Percentiles rank a stretch among this genome's conserved stretches.
These are phyloP conservation scores for Apamea crenata DNA, from an alignment of 2,888 invertebrate genomes.

Conservation along the genomic window DNA sequence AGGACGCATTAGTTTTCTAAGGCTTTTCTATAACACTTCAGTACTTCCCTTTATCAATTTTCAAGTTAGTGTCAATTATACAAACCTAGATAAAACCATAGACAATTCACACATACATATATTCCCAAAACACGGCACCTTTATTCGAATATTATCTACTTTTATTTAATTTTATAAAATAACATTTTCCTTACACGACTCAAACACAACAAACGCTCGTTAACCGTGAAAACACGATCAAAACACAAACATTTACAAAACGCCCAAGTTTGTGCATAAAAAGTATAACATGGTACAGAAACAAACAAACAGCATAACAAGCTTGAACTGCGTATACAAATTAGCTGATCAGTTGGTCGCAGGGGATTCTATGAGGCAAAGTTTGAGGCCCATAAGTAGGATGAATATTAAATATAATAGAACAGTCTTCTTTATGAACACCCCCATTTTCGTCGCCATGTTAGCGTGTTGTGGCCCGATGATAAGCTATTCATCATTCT, in stretches of 20 bases:
- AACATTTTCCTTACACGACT: constrained; percentile 8
- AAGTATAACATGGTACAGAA: constrained; percentile 60
- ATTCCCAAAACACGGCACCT: background rate
- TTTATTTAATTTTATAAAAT: constrained; percentile 5
- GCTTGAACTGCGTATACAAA: constrained; percentile 73
- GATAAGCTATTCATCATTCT: background rate
- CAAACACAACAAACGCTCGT: constrained; percentile 22
- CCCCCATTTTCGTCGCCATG: constrained; percentile 3
- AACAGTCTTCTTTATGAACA: constrained; percentile 9
- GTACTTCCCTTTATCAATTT: background rate
- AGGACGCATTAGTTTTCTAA: background rate
- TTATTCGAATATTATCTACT: background rate
- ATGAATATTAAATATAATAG: constrained; percentile 27
- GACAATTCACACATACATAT: background rate
- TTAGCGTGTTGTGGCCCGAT: background rate
- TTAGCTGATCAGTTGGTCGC: constrained; percentile 66
- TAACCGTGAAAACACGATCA: constrained; percentile 39
- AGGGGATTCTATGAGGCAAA: constrained; percentile 41
- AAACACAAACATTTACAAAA: constrained; percentile 58
- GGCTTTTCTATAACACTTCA: background rate
- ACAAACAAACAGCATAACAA: constrained; percentile 71
- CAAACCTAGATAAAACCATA: background rate
- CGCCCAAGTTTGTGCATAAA: constrained; percentile 62
- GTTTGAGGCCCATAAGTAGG: constrained; percentile 17
- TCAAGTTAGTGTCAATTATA: background rate